Base-by-base conservation (phyloP, 1,140 invertebrate species). In the Macrobrachium rosenbergii region DNA sequence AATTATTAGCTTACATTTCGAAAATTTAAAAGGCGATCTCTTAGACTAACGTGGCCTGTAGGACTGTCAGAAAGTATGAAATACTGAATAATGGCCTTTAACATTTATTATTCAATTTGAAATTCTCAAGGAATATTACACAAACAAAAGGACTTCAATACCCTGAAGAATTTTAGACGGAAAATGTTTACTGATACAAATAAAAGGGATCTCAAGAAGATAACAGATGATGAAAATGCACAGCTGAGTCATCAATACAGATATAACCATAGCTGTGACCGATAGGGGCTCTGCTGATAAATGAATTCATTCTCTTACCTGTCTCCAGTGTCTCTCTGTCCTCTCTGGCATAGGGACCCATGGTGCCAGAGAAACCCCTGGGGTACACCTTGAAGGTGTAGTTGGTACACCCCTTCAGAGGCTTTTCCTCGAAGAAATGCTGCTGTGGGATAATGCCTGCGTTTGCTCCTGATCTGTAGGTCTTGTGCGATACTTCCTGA, bases 361-460 rank as follows among this genome's bases (percentile, higher is more conserved):
- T 3, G 5, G 58, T 64, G 12, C 78, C 85, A 7, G 78, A 45
- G 6, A 7, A 19, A 12, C 78, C 63, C 7, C 81, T 67, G 11
- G 78, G 78, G 2, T 52, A 28, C 11, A 87, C 78, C 19, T 23
- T 12, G 59, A 87, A 72, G 64, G 78, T 72, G 78, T 87, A 87
- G 69, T 87, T 87, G 21, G 85, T 87, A 58, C 85, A 87, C 12
- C 78, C 78, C 2, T 21, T 19, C 5, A 87, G 79, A 5, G 45
- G 75, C 43, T 81, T 64, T 7, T 67, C 81, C 19, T 64, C 69
- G 14, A 37, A 37, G 79, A 72, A 63, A 45, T 85, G 60, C 14
- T 37, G 16, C 12, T 37, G 28, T n/a, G 28, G 28, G n/a, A 16
- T 23, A 6, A 75, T 37, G 14, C 28, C 72, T 16, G 23, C 72